These are phyloP conservation scores for Pteromalus puparum DNA, from an alignment of 1,140 invertebrate species.

Conservation along the genomic window DNA sequence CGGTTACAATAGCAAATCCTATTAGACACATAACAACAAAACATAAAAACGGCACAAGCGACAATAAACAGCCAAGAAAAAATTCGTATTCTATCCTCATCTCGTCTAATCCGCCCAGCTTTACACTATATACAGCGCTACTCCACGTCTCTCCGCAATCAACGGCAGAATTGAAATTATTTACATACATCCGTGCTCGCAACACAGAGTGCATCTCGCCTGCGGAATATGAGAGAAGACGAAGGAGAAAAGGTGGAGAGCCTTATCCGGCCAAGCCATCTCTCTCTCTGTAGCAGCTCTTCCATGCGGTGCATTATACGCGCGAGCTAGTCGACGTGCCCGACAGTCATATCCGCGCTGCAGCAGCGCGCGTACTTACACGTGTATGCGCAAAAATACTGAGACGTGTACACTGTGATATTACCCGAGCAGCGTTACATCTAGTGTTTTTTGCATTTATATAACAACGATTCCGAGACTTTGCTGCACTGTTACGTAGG, in stretches of 20 bases:
- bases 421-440: background rate
- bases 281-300: background rate
- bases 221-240: background rate
- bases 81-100: too few species aligned
- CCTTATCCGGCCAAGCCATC: background rate
- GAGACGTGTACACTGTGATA: background rate
- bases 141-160: background rate
- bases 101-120: background rate
- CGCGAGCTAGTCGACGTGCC: background rate
- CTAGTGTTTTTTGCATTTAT: background rate
- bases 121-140: background rate
- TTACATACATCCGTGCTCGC: background rate
- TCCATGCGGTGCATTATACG: too few species aligned
- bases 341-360: background rate
- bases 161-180: constrained; percentile 2
- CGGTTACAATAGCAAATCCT: background rate
- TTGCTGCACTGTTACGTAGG: background rate
- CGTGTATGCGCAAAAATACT: background rate
- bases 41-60: too few species aligned
- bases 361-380: background rate
- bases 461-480: background rate
- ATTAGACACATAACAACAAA: background rate
- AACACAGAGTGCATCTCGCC: background rate
- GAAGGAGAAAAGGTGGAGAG: background rate
- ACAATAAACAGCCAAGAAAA: too few species aligned